phyloP scores from a whole-genome alignment of 1,140 invertebrate genomes.

The Capitella teleta region DNA sequence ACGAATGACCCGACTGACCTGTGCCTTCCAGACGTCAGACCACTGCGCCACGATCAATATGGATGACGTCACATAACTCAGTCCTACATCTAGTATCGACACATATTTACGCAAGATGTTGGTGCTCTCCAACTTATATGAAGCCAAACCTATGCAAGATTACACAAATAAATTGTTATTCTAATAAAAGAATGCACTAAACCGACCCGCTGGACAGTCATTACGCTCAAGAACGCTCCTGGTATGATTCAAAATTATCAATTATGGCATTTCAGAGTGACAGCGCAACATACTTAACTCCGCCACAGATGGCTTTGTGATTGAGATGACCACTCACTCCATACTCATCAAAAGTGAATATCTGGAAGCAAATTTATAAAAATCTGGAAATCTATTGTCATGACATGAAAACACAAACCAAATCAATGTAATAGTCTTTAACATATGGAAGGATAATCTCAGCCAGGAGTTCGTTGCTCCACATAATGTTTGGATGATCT shows the following conservation, averaged over 20 bases:
- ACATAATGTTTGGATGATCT: conserved; percentile 61
- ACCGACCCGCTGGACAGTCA: too few species aligned
- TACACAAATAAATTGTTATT: too few species aligned
- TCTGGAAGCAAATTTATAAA: conserved; percentile 18
- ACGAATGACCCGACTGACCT: conserved; percentile 19
- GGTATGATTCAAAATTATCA: not conserved
- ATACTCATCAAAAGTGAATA: conserved; percentile 82
- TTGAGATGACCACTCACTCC: conserved; percentile 83
- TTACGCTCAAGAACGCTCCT: too few species aligned
- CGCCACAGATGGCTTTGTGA: conserved; percentile 47
- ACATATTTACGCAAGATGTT: conserved; percentile 79
- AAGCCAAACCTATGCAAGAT: conserved; percentile 57
- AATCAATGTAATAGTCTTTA: conserved; percentile 53
- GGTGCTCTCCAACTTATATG: conserved; percentile 70
- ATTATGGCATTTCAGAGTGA: not conserved
- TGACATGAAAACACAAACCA: conserved; percentile 31
- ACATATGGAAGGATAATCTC: conserved; percentile 47
- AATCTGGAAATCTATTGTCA: not conserved
- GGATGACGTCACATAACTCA: conserved; percentile 57
- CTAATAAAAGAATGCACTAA: too few species aligned
- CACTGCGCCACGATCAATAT: conserved; percentile 55
- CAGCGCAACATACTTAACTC: conserved; percentile 3
- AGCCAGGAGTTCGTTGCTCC: conserved; percentile 62
- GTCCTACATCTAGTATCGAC: conserved; percentile 65
- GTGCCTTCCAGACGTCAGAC: conserved; percentile 16